Evolutionary conservation across 1,140 invertebrate genomes (phyloP).

Genomic region (Limonius californicus): DNA sequence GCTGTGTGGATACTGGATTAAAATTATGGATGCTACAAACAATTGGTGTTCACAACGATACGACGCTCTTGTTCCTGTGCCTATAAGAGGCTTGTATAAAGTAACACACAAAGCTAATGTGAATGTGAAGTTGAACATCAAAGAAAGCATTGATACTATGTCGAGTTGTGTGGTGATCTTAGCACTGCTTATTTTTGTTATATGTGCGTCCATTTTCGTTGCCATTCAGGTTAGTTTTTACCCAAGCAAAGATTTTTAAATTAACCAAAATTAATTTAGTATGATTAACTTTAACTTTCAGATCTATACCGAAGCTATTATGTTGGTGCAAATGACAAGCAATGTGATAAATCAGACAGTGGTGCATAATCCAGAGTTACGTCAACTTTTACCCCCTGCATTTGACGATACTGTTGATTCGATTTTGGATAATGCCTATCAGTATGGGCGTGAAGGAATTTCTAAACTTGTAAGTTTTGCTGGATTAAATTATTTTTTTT

Average conservation of each 20-base stretch:
- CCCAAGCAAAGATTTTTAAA: neutral
- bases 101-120: constrained; percentile 50
- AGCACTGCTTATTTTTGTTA: constrained; percentile 54
- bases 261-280: neutral
- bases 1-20: constrained; percentile 39
- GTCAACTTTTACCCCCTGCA: constrained; percentile 66
- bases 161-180: constrained; percentile 57
- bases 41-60: constrained; percentile 47
- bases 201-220: constrained; percentile 54
- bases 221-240: constrained; percentile 51
- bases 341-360: constrained; percentile 88
- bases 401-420: constrained; percentile 81
- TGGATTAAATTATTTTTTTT: no score
- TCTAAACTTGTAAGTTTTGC: constrained; percentile 70
- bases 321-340: constrained; percentile 82
- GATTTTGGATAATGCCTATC: constrained; percentile 86
- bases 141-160: constrained; percentile 55
- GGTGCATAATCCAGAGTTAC: constrained; percentile 81
- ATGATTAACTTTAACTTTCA: constrained; percentile 49
- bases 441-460: constrained; percentile 83
- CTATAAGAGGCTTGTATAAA: constrained; percentile 53
- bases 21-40: constrained; percentile 30
- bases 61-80: constrained; percentile 53
- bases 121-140: constrained; percentile 49
- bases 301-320: constrained; percentile 93